Evolutionary conservation across 1,140 invertebrate species (phyloP).

Genomic region (Pomacea maculata): DNA sequence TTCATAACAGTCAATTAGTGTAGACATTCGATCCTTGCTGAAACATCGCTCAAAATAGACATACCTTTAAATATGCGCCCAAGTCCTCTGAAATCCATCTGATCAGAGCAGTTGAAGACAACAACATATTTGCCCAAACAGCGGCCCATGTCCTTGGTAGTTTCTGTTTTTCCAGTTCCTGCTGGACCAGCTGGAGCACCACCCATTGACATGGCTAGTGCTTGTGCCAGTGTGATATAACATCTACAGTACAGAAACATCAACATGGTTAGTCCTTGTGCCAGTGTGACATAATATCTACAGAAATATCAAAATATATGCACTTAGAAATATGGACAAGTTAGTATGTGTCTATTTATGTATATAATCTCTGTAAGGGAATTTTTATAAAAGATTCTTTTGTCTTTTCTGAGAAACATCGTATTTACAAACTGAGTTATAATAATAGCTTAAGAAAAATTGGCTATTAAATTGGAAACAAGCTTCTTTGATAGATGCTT

Average conservation of each 20-base stretch:
- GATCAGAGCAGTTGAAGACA: conserved; percentile 98
- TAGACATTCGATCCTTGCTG: not conserved
- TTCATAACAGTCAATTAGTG: not conserved
- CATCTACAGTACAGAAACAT: conserved; percentile 69
- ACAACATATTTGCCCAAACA: conserved; percentile 97
- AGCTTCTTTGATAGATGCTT: too few relatives aligned
- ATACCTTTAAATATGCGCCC: conserved; percentile 88
- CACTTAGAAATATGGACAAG: not conserved
- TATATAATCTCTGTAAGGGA: too few relatives aligned
- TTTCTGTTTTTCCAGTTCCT: conserved; percentile 97
- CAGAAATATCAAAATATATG: conserved; percentile 9
- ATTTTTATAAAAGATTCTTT: too few relatives aligned
- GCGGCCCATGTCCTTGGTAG: conserved; percentile 98
- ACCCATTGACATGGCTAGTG: conserved; percentile 94
- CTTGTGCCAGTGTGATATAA: conserved; percentile 83
- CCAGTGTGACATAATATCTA: conserved; percentile 95
- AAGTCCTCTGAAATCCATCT: conserved; percentile 95
- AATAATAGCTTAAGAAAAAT: too few relatives aligned
- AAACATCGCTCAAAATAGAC: not conserved
- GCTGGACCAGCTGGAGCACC: conserved; percentile 94
- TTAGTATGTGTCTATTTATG: too few relatives aligned
- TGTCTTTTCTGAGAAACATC: too few relatives aligned
- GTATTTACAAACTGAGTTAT: too few relatives aligned
- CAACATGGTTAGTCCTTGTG: conserved; percentile 93
- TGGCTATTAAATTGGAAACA: too few relatives aligned